phyloP scores from a whole-genome alignment of 1,140 invertebrate species.

The Mamestra configurata region DNA sequence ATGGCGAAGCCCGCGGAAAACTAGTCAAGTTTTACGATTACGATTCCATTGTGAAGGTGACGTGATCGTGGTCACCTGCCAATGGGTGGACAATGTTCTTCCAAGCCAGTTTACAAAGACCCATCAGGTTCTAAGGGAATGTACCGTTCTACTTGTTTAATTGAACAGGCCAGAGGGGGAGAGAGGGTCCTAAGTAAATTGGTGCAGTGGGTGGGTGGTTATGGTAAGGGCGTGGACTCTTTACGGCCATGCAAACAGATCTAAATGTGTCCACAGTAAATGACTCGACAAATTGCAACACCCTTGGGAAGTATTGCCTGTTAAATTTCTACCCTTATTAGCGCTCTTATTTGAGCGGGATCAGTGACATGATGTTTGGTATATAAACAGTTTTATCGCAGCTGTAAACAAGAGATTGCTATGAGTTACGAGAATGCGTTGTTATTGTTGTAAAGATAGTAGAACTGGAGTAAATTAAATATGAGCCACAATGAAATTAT shows the following conservation, averaged over 20 bases:
- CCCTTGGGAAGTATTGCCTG: constrained; percentile 71
- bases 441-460: constrained; percentile 9
- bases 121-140: constrained; percentile 49
- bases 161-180: constrained; percentile 48
- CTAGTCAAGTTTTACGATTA: constrained; percentile 75
- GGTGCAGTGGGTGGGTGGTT: constrained; percentile 66
- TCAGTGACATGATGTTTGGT: constrained; percentile 57
- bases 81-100: constrained; percentile 67
- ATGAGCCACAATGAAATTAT: neutral
- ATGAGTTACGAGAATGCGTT: neutral
- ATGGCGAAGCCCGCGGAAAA: constrained; percentile 64
- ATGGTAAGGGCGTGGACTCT: constrained; percentile 75
- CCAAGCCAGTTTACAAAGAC: constrained; percentile 63
- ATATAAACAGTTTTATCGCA: constrained; percentile 39
- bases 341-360: constrained; percentile 56
- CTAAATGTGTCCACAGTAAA: constrained; percentile 78
- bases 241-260: constrained; percentile 81
- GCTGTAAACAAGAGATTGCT: constrained; percentile 37
- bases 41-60: constrained; percentile 77
- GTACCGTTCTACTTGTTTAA: constrained; percentile 44
- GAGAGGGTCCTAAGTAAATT: constrained; percentile 63
- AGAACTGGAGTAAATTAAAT: neutral
- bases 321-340: constrained; percentile 75
- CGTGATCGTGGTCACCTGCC: constrained; percentile 78
- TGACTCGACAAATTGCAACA: constrained; percentile 79